These are phyloP conservation scores for Lycophotia porphyrea DNA, from an alignment of 2,888 invertebrate genomes.

Conservation along the genomic window DNA sequence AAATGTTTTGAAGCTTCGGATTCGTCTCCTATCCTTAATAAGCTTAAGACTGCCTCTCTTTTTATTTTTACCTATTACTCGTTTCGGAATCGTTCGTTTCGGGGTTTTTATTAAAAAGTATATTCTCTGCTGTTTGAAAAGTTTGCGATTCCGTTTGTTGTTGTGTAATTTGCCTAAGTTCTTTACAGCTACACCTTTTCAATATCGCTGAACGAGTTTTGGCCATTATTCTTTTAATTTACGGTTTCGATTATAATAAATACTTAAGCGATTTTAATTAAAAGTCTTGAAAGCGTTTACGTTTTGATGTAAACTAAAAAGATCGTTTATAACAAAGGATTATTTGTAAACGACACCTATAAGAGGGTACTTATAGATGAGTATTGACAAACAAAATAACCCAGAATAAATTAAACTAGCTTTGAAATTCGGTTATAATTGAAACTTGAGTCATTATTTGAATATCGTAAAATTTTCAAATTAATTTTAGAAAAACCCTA, in stretches of 20 bases:
- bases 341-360: constrained; percentile 36
- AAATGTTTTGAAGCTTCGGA: constrained; percentile 79
- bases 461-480: background rate
- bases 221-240: constrained; percentile 71
- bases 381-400: constrained; percentile 12
- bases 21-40: constrained; percentile 81
- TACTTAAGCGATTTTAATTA: constrained; percentile 74
- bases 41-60: constrained; percentile 77
- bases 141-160: constrained; percentile 77
- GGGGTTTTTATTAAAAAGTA: constrained; percentile 70
- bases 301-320: constrained; percentile 62
- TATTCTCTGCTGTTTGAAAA: constrained; percentile 69
- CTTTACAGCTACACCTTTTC: constrained; percentile 73
- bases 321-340: constrained; percentile 52
- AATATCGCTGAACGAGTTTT: constrained; percentile 67
- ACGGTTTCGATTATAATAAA: constrained; percentile 72
- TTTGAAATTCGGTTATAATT: constrained; percentile 5
- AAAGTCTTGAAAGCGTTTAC: constrained; percentile 68
- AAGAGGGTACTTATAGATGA: constrained; percentile 14
- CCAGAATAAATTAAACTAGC: constrained; percentile 7
- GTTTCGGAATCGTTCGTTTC: constrained; percentile 75
- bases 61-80: constrained; percentile 79
- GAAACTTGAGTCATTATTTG: constrained; percentile 20
- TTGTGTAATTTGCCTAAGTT: constrained; percentile 80
- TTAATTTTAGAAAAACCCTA: too few relatives aligned